Evolutionary conservation across 2,797 vertebrate species (phyloP).

Genomic region (Pseudochirops corinnae): DNA sequence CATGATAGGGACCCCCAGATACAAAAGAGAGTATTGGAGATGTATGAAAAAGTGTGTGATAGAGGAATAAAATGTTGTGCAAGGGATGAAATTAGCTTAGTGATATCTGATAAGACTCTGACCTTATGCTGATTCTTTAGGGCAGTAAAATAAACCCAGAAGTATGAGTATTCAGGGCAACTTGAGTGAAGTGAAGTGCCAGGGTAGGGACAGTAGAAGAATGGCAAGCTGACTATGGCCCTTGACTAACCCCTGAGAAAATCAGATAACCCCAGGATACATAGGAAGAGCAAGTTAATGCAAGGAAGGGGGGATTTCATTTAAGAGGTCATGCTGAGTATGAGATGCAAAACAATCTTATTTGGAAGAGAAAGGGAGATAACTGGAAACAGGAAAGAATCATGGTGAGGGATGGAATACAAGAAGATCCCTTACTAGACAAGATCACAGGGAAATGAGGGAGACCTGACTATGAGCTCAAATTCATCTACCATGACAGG

Average conservation of each 20-base stretch:
- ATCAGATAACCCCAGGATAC: neutral
- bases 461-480: slow-evolving; percentile 13
- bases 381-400: neutral
- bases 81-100: neutral
- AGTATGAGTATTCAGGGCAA: neutral
- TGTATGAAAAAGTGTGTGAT: neutral
- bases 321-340: neutral
- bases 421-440: neutral
- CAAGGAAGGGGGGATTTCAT: neutral
- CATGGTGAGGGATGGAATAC: neutral
- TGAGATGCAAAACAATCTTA: neutral
- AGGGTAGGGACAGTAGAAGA: neutral
- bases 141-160: neutral
- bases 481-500: slow-evolving; percentile 18
- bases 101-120: neutral
- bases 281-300: neutral
- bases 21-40: neutral
- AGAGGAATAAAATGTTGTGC: neutral
- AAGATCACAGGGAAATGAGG: neutral
- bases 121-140: slow-evolving; percentile 2
- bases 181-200: neutral
- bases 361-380: neutral
- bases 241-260: neutral
- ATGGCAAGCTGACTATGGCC: neutral
- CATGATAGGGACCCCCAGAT: neutral